Conservation (phyloP, 1,140 invertebrate genomes). For the Anastrepha ludens region DNA sequence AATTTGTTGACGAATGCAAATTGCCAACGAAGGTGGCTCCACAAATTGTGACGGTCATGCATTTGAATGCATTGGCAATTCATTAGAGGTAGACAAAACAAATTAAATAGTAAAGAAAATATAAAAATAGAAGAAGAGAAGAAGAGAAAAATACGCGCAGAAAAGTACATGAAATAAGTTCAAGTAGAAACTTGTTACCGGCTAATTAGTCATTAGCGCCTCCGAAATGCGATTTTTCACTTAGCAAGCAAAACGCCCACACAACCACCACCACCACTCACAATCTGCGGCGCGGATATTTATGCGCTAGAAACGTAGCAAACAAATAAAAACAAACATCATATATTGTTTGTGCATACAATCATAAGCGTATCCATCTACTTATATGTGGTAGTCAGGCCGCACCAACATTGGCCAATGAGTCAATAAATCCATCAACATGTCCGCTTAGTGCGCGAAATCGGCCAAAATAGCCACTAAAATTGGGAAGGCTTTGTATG, state of each 20-base stretch:
- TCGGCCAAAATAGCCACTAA: slow-evolving; percentile 26
- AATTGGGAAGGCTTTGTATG: not conserved
- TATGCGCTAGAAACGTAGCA: slow-evolving; percentile 38
- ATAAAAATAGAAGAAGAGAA: not conserved
- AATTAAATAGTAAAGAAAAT: not conserved
- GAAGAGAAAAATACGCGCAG: not conserved
- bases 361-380: not conserved
- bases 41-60: slow-evolving; percentile 9
- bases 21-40: slow-evolving; percentile 30
- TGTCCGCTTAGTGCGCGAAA: slow-evolving; percentile 10
- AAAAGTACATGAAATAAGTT: slow-evolving; percentile 14
- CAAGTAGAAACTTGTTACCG: slow-evolving; percentile 47
- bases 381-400: not conserved
- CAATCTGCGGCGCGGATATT: not conserved
- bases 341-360: not conserved
- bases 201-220: slow-evolving; percentile 51
- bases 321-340: slow-evolving; percentile 32
- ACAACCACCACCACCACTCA: not conserved
- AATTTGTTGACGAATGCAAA: slow-evolving; percentile 17
- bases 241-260: slow-evolving; percentile 29
- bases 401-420: slow-evolving; percentile 34
- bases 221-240: slow-evolving; percentile 49
- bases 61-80: not conserved
- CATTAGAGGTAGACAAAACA: not conserved
- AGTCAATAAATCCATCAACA: slow-evolving; percentile 48